These are phyloP conservation scores for Zeugodacus cucurbitae DNA, from an alignment of 1,140 invertebrate species.

Conservation along the genomic window DNA sequence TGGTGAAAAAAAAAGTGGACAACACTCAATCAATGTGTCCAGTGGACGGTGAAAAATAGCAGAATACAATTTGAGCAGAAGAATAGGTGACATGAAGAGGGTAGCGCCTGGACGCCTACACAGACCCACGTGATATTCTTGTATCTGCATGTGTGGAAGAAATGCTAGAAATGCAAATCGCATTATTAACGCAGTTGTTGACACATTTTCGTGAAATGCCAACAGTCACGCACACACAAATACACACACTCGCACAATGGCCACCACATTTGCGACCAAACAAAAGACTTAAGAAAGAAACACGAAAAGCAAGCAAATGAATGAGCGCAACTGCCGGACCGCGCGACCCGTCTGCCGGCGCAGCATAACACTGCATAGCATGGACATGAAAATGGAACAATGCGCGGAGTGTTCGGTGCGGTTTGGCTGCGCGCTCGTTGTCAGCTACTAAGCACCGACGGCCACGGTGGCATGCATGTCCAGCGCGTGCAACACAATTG, in stretches of 20 bases:
- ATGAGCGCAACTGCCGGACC: background rate
- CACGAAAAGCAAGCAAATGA: constrained; percentile 29
- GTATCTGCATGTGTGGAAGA: background rate
- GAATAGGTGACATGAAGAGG: background rate
- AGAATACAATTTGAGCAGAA: background rate
- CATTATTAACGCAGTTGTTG: constrained; percentile 45
- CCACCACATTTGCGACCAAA: background rate
- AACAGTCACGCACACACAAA: background rate
- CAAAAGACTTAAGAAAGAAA: constrained; percentile 35
- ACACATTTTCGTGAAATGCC: constrained; percentile 38
- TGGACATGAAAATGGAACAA: constrained; percentile 15
- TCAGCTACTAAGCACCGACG: background rate
- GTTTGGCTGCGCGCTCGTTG: background rate
- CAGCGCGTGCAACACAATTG: constrained; percentile 24
- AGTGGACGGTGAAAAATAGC: constrained; percentile 2
- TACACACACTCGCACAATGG: background rate
- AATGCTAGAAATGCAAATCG: constrained; percentile 40
- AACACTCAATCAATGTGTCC: constrained; percentile 38
- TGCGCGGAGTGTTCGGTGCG: background rate
- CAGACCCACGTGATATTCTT: too few relatives aligned
- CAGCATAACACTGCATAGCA: background rate
- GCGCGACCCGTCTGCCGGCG: background rate
- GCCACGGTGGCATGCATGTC: background rate
- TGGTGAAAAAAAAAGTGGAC: constrained; percentile 28
- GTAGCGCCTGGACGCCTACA: background rate